Conservation (phyloP, 2,797 vertebrate species). For the Okamejei kenojei region DNA sequence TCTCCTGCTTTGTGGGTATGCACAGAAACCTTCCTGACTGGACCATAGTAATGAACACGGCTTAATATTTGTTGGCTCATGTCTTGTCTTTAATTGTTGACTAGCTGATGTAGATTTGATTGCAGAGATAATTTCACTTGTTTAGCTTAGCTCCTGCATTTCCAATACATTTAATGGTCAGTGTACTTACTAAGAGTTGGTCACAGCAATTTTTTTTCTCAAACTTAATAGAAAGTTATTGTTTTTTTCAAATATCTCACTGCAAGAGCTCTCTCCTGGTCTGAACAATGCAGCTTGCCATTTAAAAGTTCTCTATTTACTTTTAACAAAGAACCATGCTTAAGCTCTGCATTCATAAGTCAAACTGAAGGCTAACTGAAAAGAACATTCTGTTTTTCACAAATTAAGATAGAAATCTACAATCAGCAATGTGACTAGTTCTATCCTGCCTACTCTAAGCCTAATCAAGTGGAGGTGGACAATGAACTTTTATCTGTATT, state of each 20-base stretch:
- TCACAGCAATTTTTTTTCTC: background rate
- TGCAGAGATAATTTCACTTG: background rate
- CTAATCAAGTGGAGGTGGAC: background rate
- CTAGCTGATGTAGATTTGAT: background rate
- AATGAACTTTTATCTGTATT: background rate
- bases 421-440: conserved; percentile 7
- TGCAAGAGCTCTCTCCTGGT: background rate
- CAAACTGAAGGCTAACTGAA: conserved; percentile 27
- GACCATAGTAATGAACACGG: background rate
- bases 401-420: conserved; percentile 31
- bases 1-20: background rate
- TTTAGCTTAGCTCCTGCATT: background rate
- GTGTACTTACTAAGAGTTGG: background rate
- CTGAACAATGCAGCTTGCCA: conserved; percentile 19
- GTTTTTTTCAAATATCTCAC: background rate
- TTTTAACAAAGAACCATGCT: background rate
- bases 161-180: background rate
- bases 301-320: conserved; percentile 8
- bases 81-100: background rate
- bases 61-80: background rate
- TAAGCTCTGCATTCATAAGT: conserved; percentile 6
- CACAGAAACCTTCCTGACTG: background rate
- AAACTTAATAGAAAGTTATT: background rate
- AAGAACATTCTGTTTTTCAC: conserved; percentile 19
- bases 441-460: background rate